Conservation (phyloP, 2,888 invertebrate species). For the Macrosoma leucophasiata region DNA sequence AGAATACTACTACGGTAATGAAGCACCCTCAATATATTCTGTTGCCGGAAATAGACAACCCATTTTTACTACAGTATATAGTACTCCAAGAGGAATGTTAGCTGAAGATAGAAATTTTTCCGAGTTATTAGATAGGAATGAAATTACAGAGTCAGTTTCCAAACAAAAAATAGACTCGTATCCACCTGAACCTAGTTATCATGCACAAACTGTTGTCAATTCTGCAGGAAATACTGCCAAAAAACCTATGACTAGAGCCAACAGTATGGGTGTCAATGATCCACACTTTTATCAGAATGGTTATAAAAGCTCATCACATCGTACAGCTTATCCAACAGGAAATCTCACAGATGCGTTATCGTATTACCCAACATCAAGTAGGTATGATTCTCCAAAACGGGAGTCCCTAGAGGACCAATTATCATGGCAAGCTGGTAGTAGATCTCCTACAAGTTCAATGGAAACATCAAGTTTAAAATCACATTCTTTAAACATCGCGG, state of each 20-base stretch:
- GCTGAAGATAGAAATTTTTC: conserved; percentile 80
- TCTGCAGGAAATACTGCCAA: conserved; percentile 53
- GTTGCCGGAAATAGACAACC: conserved; percentile 84
- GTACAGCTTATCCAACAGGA: conserved; percentile 82
- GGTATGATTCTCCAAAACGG: conserved; percentile 75
- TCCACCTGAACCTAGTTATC: conserved; percentile 74
- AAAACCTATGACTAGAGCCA: conserved; percentile 75
- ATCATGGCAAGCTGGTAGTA: conserved; percentile 76
- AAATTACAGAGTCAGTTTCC: conserved; percentile 56
- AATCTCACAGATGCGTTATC: conserved; percentile 87
- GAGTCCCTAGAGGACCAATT: conserved; percentile 77
- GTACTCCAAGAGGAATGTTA: conserved; percentile 78
- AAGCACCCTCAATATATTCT: conserved; percentile 83
- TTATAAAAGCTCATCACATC: conserved; percentile 79
- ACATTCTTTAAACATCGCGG: conserved; percentile 74
- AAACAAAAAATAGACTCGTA: conserved; percentile 58
- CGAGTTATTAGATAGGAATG: conserved; percentile 79
- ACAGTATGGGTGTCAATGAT: conserved; percentile 72
- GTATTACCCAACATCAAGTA: conserved; percentile 85
- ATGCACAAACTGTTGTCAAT: conserved; percentile 73
- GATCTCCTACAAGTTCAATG: conserved; percentile 78
- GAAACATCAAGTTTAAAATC: conserved; percentile 74
- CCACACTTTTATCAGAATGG: conserved; percentile 77
- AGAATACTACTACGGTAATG: conserved; percentile 64
- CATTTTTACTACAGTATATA: conserved; percentile 84